Evolutionary conservation across 2,797 vertebrate species (phyloP), one percentile per base, ranked within the genome.

Genomic region (Pseudomugil tenellus): DNA sequence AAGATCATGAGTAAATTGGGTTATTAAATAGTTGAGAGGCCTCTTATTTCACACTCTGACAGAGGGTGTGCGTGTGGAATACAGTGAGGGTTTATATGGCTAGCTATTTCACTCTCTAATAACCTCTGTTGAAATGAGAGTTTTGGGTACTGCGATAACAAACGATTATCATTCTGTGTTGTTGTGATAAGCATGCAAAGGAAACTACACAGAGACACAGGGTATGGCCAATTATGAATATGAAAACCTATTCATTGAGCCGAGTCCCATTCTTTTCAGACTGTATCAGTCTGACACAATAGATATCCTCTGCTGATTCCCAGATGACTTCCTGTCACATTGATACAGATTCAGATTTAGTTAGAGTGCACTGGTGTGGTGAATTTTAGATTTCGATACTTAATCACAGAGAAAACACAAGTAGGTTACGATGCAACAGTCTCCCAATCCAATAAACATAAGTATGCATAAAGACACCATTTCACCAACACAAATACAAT

Each of bases 131-230:
- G 85, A 89, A 92, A 88, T 86, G 76, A 88, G 82, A 84, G 81
- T 90, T 91, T 90, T 84, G 86, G 82, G 79, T 85, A 87, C 88
- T 87, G 89, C 86, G 91, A 93, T 92, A 91, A 87, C 86, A 84
- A 80, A 72, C 26, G 86, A 91, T 91, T 84, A 92, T 92, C 89
- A 75, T 70, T 81, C 84, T 91, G 88, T 72, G 77, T 86, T 85
- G 81, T 85, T 88, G 81, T 88, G 89, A 90, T 91, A 90, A 91
- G 85, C 81, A 26, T 28, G 83, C 82, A 87, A 80, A 85, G 87
- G 84, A 91, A 89, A 85, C 81, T 69, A 86, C 74, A 74, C 75
- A 79, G 79, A 84, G 79, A 90, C 82, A 87, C 70, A 68, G 70
- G 77, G 79, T 82, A 84, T 65, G 73, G 79, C 73, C 79, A 87